Conservation (phyloP, 2,113 vertebrate species). For the Onychostruthus taczanowskii region DNA sequence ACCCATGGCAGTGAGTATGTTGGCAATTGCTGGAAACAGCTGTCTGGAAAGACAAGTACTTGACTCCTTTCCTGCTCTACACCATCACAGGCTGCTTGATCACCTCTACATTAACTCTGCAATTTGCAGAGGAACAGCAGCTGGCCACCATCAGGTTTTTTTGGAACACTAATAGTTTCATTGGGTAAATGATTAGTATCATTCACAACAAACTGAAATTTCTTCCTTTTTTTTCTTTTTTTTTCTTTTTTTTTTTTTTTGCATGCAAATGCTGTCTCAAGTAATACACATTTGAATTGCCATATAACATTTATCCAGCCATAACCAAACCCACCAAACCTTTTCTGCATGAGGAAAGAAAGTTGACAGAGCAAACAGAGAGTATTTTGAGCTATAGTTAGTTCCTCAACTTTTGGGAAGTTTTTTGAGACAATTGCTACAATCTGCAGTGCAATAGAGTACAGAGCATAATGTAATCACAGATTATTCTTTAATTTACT, state of each 20-base stretch:
- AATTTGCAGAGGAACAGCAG: neutral
- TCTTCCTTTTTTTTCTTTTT: neutral
- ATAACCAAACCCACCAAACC: neutral
- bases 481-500: slow-evolving; percentile 47
- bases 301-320: neutral
- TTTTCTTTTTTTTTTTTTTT: neutral
- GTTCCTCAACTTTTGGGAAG: neutral
- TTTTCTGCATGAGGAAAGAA: neutral
- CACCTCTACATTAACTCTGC: neutral
- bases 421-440: slow-evolving; percentile 6
- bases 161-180: neutral
- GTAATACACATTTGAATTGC: neutral
- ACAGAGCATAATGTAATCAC: slow-evolving; percentile 39
- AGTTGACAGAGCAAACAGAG: neutral
- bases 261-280: neutral
- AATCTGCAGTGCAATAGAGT: neutral
- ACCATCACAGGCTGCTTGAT: neutral
- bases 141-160: neutral
- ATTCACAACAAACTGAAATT: neutral
- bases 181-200: neutral
- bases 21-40: neutral
- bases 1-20: neutral
- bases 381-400: neutral
- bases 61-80: neutral
- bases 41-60: neutral